Evolutionary conservation across 2,888 invertebrate species (phyloP).

Genomic region (Stenodera caucasica): DNA sequence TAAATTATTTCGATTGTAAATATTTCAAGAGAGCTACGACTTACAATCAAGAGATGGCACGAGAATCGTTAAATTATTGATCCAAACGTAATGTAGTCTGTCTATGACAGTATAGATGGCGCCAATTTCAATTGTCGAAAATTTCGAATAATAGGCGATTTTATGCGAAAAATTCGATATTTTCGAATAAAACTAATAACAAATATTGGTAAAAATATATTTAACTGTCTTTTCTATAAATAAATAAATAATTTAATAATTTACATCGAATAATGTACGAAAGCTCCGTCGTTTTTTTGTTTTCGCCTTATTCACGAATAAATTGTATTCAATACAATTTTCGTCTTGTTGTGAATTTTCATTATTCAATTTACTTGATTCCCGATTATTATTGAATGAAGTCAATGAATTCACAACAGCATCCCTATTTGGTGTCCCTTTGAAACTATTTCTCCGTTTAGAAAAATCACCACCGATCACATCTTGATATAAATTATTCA

Average conservation of each 20-base stretch:
- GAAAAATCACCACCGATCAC: conserved; percentile 28
- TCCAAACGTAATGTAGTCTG: too few species aligned
- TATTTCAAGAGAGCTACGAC: too few species aligned
- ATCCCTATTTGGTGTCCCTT: conserved; percentile 36
- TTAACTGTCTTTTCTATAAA: conserved; percentile 1
- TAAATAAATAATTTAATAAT: conserved; percentile 33
- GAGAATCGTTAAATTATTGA: too few species aligned
- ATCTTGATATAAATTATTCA: conserved; percentile 38
- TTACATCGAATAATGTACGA: conserved; percentile 38
- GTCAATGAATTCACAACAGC: conserved; percentile 36
- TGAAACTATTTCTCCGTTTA: conserved; percentile 30
- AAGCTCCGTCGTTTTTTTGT: conserved; percentile 35
- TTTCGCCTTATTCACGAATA: conserved; percentile 34
- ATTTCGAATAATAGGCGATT: too few species aligned
- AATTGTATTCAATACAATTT: conserved; percentile 34
- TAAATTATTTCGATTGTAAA: too few species aligned
- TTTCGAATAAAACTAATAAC: too few species aligned
- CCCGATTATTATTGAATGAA: conserved; percentile 27
- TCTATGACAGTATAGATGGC: too few species aligned
- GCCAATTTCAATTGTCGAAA: too few species aligned
- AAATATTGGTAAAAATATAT: not conserved
- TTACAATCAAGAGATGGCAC: too few species aligned
- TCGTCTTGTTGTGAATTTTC: conserved; percentile 22
- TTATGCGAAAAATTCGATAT: too few species aligned
- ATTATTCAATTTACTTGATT: not conserved